A percentile compares a stretch with the other conserved stretches of the same genome.
phyloP scores from a whole-genome alignment of 1,140 invertebrate species.

The Portunus trituberculatus region DNA sequence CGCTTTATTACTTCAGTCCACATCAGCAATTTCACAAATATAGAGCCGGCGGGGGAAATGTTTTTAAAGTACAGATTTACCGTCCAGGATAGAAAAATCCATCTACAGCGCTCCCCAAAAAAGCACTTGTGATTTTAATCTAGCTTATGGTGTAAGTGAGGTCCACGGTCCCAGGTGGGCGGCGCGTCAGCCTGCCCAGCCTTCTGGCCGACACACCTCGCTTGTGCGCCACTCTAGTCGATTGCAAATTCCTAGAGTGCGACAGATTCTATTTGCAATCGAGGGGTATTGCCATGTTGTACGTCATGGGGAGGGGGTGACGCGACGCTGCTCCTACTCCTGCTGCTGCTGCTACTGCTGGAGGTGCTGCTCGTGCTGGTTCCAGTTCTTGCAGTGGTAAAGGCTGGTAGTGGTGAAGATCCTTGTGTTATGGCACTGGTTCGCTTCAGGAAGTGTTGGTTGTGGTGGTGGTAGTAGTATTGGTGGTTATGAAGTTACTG shows the following conservation, averaged over 20 bases:
- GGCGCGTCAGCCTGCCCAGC: not conserved
- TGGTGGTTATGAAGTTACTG: too few relatives aligned
- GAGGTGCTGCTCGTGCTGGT: not conserved
- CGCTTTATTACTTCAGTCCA: slow-evolving; percentile 31
- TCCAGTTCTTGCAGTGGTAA: not conserved
- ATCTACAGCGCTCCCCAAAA: slow-evolving; percentile 51
- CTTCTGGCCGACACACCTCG: slow-evolving; percentile 48
- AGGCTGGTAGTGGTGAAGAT: too few relatives aligned
- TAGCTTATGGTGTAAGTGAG: slow-evolving; percentile 65
- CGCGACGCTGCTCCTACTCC: not conserved
- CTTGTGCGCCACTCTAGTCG: slow-evolving; percentile 61
- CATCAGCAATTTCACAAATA: slow-evolving; percentile 36
- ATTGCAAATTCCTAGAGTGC: slow-evolving; percentile 72
- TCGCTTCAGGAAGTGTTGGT: too few relatives aligned
- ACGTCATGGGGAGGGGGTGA: slow-evolving; percentile 56
- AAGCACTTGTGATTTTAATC: slow-evolving; percentile 68
- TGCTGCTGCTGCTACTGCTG: not conserved
- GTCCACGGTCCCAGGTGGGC: not conserved
- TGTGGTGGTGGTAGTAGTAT: too few relatives aligned
- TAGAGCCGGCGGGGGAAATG: slow-evolving; percentile 17
- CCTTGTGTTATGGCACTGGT: too few relatives aligned
- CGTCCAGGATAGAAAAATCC: slow-evolving; percentile 24
- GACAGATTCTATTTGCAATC: slow-evolving; percentile 74
- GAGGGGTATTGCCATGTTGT: slow-evolving; percentile 67
- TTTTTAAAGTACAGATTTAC: slow-evolving; percentile 49